Evolutionary conservation across 2,888 invertebrate genomes (phyloP), one percentile per base, ranked within the genome.

Genomic region (Deilephila elpenor): DNA sequence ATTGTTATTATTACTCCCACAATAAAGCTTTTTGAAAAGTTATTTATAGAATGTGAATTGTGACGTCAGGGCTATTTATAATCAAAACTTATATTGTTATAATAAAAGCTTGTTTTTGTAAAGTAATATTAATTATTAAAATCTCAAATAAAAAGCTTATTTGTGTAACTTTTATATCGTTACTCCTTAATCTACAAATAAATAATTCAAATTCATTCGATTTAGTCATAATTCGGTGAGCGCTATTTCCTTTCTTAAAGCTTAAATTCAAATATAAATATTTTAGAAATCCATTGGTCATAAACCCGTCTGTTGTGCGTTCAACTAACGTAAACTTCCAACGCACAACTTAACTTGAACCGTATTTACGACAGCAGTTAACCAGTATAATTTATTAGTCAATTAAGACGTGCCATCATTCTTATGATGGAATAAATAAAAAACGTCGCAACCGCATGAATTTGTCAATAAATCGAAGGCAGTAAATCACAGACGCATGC

Each of bases 291-390:
- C 44, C 14, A 67, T 29, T 67, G 17, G 5, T 51, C 51, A 51
- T 44, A 20, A 25, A 67, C 37, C 4, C 62, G 19, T 44, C 32
- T 25, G n/a, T 25, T 20, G n/a, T 5, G n/a, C 37, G 44, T 44
- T 44, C 20, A 61, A 32, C 61, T 64, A 37, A 64, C 37, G 64
- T 20, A 44, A 44, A 44, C 44, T 20, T 64, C 44, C 25, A 67
- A 67, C 25, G 14, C 44, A 25, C 25, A 51, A 51, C 17, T 37
- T 64, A 61, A 20, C 51, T 53, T 72, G 34, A 25, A 64, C 37
- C 8, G 56, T 82, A 79, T 81, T 81, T 76, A 82, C 80, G 73
- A 75, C 76, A 72, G 73, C 73, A 73, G 76, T 76, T 75, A 78
- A 74, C 64, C 59, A 25, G 59, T 34, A 71, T 59, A 67, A 74